Base-by-base conservation (phyloP, 2,113 vertebrate genomes). In the Hippocampus abdominalis region DNA sequence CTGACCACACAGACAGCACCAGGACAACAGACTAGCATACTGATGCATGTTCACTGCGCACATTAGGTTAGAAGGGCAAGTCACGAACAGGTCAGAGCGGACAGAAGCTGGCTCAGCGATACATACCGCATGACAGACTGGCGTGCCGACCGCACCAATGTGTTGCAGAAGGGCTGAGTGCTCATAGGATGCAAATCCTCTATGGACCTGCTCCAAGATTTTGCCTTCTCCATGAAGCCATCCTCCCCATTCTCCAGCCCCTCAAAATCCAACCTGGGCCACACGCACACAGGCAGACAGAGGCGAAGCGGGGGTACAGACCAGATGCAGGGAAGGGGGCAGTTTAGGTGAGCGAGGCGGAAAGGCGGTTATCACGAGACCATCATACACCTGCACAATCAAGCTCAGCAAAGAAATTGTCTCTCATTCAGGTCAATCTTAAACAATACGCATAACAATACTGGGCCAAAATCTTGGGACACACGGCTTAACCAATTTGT, bases 71-170 rank as follows among this genome's bases (percentile, higher is more conserved):
- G 88, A 76, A 64, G 72, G 84, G 86, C 84, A 6, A 69, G 70
- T 69, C 75, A 39, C 42, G 49, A 72, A 71, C 66, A 69, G 73
- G 77, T 70, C 75, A 68, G 4, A 83, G 81, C 78, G 1, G 77
- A 53, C 66, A 71, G 64, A 67, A 72, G 79, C 77, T 65, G 42
- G 86, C 77, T 70, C 42, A 76, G 84, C 69, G 59, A 88, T 92
- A 96, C 96, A 67, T 98, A 98, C 95, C 96, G 96, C 86, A 96
- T 94, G 85, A 95, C 95, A 70, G 94, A 95, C 90, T 96, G 95
- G 89, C 94, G 95, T 67, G 95, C 95, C 49, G 95, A 95, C 93
- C 94, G 96, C 90, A 95, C 94, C 84, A 97, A 94, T 46, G 94
- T 95, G 92, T 94, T 96, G 94, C 93, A 91, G 84, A 96, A 95